Evolutionary conservation across 2,888 invertebrate species (phyloP).

Genomic region (Helicoverpa assulta): DNA sequence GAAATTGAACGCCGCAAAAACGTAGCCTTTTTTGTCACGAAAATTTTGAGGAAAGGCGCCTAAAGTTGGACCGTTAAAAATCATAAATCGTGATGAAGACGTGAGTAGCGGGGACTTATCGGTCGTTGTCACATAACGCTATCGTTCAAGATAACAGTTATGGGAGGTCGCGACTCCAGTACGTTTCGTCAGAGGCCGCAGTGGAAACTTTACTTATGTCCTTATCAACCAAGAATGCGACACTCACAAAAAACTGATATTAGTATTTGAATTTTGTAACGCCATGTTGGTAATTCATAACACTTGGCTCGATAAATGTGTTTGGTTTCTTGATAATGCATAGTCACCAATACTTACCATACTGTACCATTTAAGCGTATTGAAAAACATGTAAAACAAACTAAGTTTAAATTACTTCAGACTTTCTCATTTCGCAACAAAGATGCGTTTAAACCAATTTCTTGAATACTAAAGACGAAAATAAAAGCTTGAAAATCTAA

Average conservation of each 20-base stretch:
- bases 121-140: conserved; percentile 67
- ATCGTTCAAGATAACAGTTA: conserved; percentile 73
- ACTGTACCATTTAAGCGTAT: conserved; percentile 11
- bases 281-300: conserved; percentile 39
- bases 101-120: conserved; percentile 59
- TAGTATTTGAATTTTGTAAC: conserved; percentile 59
- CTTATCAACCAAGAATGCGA: conserved; percentile 62
- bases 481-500: conserved; percentile 15
- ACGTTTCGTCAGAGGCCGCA: conserved; percentile 58
- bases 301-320: conserved; percentile 48
- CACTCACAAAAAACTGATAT: conserved; percentile 55
- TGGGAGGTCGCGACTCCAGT: conserved; percentile 73
- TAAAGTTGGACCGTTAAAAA: conserved; percentile 52
- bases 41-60: conserved; percentile 34
- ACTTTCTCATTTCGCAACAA: conserved; percentile 20
- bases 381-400: conserved; percentile 13
- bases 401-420: conserved; percentile 25
- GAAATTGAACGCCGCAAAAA: conserved; percentile 19
- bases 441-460: conserved; percentile 3
- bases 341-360: conserved; percentile 9
- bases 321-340: conserved; percentile 45
- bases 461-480: conserved; percentile 13
- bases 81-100: conserved; percentile 59
- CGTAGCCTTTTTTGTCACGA: conserved; percentile 26
- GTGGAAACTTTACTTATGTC: conserved; percentile 61